Percentiles rank a stretch among this genome's conserved stretches.
These are phyloP conservation scores for Nyleta sp. DNA, from an alignment of 2,888 invertebrate species.

Conservation along the genomic window DNA sequence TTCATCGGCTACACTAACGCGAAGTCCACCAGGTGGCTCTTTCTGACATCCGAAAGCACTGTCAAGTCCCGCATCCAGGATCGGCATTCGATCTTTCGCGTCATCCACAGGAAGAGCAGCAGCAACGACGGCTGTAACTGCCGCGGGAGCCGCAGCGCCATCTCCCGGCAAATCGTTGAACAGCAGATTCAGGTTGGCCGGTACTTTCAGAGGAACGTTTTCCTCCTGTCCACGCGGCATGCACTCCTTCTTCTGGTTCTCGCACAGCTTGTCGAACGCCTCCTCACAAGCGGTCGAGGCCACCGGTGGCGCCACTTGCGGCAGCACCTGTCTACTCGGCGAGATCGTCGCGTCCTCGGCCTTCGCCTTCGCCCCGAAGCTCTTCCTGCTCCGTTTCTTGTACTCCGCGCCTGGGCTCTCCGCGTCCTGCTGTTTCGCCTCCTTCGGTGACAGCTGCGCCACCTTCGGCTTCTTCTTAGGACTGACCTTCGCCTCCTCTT, in stretches of 20 bases:
- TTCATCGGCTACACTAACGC: conserved; percentile 55
- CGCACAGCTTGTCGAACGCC: conserved; percentile 83
- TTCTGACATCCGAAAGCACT: too few species aligned
- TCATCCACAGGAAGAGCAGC: not conserved
- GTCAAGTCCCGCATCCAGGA: not conserved
- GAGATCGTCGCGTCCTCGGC: conserved; percentile 68
- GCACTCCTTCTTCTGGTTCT: conserved; percentile 75
- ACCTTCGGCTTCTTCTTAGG: conserved; percentile 80
- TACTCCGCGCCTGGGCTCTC: conserved; percentile 55
- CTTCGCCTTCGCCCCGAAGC: conserved; percentile 68
- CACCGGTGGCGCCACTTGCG: too few species aligned
- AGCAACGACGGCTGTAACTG: not conserved
- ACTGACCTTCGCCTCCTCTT: conserved; percentile 75
- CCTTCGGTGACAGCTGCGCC: conserved; percentile 59
- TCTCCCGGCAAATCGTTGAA: conserved; percentile 82
- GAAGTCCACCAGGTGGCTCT: too few species aligned
- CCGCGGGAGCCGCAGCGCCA: too few species aligned
- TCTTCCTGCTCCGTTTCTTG: conserved; percentile 74
- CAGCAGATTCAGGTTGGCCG: conserved; percentile 76
- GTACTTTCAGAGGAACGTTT: not conserved
- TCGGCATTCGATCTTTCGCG: not conserved
- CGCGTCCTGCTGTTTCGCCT: conserved; percentile 61
- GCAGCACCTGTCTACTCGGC: conserved; percentile 65
- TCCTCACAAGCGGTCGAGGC: conserved; percentile 78
- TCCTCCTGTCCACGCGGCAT: conserved; percentile 57